These are phyloP conservation scores for Meganola albula DNA, from an alignment of 2,888 invertebrate species.

Conservation along the genomic window DNA sequence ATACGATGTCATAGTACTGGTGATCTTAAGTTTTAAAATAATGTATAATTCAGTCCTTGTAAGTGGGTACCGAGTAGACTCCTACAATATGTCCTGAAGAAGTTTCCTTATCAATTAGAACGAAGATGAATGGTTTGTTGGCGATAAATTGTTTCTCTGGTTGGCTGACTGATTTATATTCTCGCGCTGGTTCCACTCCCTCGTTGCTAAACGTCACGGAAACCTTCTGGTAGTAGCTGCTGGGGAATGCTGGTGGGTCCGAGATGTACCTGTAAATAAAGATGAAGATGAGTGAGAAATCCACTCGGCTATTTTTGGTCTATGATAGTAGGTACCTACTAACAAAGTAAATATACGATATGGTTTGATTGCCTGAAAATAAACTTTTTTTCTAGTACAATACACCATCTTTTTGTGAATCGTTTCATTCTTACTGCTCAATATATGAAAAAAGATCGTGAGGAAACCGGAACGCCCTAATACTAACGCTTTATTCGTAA, in stretches of 20 bases:
- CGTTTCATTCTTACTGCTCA: too few relatives aligned
- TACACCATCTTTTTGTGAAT: too few relatives aligned
- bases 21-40: background rate
- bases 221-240: slow-evolving; percentile 23
- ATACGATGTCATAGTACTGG: background rate
- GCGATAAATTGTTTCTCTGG: slow-evolving; percentile 14
- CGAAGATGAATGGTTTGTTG: slow-evolving; percentile 20
- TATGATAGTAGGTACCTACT: too few relatives aligned
- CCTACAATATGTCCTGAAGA: slow-evolving; percentile 6
- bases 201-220: slow-evolving; percentile 18
- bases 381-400: too few relatives aligned
- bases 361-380: too few relatives aligned
- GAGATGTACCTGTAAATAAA: slow-evolving; percentile 28
- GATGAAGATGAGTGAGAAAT: too few relatives aligned
- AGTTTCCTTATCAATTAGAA: slow-evolving; percentile 19
- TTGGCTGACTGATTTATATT: slow-evolving; percentile 4
- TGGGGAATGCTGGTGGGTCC: slow-evolving; percentile 24
- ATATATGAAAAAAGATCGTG: too few relatives aligned
- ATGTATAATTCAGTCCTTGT: slow-evolving; percentile 1
- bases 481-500: too few relatives aligned
- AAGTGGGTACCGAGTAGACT: slow-evolving; percentile 13
- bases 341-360: too few relatives aligned
- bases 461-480: too few relatives aligned
- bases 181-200: slow-evolving; percentile 10
- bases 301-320: too few relatives aligned